These are phyloP conservation scores for Etheostoma nigrum DNA, from an alignment of 2,797 vertebrate species.

Conservation along the genomic window DNA sequence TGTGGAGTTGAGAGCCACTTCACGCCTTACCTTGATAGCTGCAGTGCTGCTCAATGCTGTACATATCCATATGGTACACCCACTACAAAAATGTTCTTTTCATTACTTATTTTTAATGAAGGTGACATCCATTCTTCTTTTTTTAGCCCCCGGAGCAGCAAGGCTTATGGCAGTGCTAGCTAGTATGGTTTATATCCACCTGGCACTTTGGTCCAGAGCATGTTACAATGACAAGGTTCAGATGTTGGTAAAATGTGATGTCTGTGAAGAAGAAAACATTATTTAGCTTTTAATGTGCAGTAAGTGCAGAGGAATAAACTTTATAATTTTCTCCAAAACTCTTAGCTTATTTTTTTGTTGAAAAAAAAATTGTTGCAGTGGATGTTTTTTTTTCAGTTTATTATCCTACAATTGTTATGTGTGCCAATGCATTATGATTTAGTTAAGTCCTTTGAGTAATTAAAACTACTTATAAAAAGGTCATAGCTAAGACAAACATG, in stretches of 20 bases:
- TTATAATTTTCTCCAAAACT: background rate
- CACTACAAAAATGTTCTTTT: conserved; percentile 2
- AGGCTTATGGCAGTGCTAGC: background rate
- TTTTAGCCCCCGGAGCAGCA: background rate
- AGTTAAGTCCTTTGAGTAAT: too few species aligned
- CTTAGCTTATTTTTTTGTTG: too few species aligned
- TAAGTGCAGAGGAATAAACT: background rate
- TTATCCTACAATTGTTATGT: too few species aligned
- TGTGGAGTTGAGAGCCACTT: background rate
- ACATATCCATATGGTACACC: conserved; percentile 5
- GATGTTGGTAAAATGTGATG: background rate
- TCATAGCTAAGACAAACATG: too few species aligned
- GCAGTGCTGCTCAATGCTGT: background rate
- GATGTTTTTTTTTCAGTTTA: background rate
- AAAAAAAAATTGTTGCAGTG: too few species aligned
- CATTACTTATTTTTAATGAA: background rate
- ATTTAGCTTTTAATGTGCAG: background rate
- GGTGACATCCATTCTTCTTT: background rate
- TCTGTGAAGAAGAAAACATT: background rate
- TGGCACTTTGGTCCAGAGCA: background rate
- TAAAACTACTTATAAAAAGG: too few species aligned
- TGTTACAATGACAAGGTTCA: too few species aligned
- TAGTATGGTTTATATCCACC: background rate
- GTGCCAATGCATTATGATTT: too few species aligned
- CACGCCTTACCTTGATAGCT: background rate